Percentiles rank a stretch among this genome's conserved stretches.
Evolutionary conservation across 2,888 invertebrate genomes (phyloP).

Genomic region (Myathropa florea): DNA sequence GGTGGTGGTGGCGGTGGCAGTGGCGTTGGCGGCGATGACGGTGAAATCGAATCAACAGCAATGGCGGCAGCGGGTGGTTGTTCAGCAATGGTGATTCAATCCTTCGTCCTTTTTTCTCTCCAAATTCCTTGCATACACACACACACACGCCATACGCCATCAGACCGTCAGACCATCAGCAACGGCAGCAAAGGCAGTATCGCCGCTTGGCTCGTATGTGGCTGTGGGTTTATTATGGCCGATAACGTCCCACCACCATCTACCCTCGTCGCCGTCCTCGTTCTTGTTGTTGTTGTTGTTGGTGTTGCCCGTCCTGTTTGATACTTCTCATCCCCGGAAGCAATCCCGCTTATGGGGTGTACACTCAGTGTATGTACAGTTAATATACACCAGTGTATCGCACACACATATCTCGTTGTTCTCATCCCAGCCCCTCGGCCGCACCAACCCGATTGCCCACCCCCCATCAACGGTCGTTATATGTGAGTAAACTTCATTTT

Average conservation of each 20-base stretch:
- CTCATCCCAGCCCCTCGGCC: neutral
- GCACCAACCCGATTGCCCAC: neutral
- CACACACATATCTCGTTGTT: constrained; percentile 59
- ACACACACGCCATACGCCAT: neutral
- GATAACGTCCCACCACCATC: constrained; percentile 66
- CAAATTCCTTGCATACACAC: constrained; percentile 57
- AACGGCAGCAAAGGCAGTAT: neutral
- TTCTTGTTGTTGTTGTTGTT: neutral
- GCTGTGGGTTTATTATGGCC: constrained; percentile 71
- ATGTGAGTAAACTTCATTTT: constrained; percentile 69
- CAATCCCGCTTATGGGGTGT: constrained; percentile 49
- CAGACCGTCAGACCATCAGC: neutral
- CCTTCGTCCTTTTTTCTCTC: constrained; percentile 65
- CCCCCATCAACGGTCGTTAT: constrained; percentile 31
- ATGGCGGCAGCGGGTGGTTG: neutral
- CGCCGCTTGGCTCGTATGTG: constrained; percentile 57
- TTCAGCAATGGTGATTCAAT: constrained; percentile 58
- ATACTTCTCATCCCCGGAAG: constrained; percentile 44
- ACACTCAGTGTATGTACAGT: constrained; percentile 49
- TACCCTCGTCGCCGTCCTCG: constrained; percentile 42
- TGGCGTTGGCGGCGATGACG: neutral
- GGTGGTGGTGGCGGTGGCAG: neutral
- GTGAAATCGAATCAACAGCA: constrained; percentile 33
- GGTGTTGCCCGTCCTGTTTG: constrained; percentile 26
- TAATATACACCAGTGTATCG: constrained; percentile 67